phyloP scores from a whole-genome alignment of 2,113 vertebrate genomes.

The Hipposideros armiger region DNA sequence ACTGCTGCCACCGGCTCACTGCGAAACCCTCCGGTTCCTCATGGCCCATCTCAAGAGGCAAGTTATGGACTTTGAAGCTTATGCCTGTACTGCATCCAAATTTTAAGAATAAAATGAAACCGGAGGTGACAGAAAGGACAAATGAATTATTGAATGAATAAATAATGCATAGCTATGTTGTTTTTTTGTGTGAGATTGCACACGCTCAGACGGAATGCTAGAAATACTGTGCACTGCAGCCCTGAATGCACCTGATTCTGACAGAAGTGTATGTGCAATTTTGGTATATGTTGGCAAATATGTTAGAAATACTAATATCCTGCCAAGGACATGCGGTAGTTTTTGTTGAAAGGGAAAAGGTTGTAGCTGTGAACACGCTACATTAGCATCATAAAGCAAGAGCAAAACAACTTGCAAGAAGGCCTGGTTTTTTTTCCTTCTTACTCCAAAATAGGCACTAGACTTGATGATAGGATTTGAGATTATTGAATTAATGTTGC shows the following conservation, averaged over 20 bases:
- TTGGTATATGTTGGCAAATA: neutral
- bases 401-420: slow-evolving; percentile 7
- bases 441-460: slow-evolving; percentile 21
- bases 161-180: neutral
- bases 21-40: slow-evolving; percentile 97
- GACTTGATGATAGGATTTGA: neutral
- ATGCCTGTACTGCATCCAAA: accelerated
- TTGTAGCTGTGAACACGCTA: neutral
- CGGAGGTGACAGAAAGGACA: slow-evolving; percentile 22
- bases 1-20: slow-evolving; percentile 97
- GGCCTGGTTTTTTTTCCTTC: neutral
- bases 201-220: neutral
- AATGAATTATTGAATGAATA: neutral
- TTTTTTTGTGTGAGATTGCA: neutral
- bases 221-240: neutral
- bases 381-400: neutral
- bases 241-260: neutral
- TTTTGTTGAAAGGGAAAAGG: slow-evolving; percentile 31
- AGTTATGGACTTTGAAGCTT: slow-evolving; percentile 3
- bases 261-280: neutral
- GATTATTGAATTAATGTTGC: neutral
- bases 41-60: slow-evolving; percentile 99
- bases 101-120: neutral
- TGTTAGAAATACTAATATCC: neutral
- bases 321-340: neutral